Base-by-base conservation (phyloP, 2,888 invertebrate genomes). In the Galeopsomyia nigrocyanea region DNA sequence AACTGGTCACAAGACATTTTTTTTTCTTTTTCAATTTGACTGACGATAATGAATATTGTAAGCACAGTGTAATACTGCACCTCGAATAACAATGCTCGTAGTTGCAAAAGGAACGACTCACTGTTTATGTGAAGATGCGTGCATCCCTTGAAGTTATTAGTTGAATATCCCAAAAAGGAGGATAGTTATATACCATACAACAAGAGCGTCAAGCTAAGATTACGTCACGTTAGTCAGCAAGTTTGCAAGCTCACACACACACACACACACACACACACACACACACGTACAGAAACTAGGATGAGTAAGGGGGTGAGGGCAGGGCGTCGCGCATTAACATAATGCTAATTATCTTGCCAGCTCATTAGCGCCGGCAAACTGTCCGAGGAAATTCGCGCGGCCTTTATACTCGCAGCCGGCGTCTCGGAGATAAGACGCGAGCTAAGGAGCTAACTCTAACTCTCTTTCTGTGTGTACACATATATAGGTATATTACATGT, bases 321-420 rank as follows among this genome's bases (percentile, higher is more conserved):
- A 79, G 79, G 79, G 80, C 83, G 82, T 84, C 83, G 81, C 83
- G 79, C 83, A 84, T 84, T 84, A 85, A 85, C 84, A 84, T 85
- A 85, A 85, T 86, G 84, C 84, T 86, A 86, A 86, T 86, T 86
- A 86, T 84, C 84, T 83, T 84, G 83, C 85, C 81, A 83, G 85
- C 85, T 86, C 85, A 85, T 86, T 86, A 85, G 84, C 83, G 82
- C 81, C 78, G 80, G 83, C 81, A 84, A 86, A 84, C 84, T 86
- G 86, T 85, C 85, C 86, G 81, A 82, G 82, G 83, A 83, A 83
- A 85, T 82, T 84, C 83, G 78, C 58, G 10, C 47, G 51, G 64
- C 46, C 66, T 69, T 72, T 72, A 61, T 65, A 16, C 58, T 26
- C n/a, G 39, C 46, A 3, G 14, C 61, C 55, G 47, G 47, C 61